Conservation (phyloP, 2,888 invertebrate species). For the Leptopterna dolabrata region DNA sequence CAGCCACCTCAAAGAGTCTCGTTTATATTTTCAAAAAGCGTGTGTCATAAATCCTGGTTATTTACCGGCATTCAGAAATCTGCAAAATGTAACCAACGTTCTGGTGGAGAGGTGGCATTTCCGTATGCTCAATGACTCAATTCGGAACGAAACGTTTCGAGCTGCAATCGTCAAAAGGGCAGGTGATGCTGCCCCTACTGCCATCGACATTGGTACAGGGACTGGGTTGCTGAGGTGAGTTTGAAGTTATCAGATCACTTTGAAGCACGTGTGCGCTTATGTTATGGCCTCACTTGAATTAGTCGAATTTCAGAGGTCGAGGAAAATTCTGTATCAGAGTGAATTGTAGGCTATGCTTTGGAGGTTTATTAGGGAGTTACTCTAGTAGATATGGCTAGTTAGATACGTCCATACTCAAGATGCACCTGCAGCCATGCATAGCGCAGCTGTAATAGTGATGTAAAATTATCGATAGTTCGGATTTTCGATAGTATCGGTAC, state of each 20-base stretch:
- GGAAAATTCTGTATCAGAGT: too few relatives aligned
- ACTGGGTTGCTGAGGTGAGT: slow-evolving; percentile 76
- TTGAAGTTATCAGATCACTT: too few relatives aligned
- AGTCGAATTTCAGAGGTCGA: too few relatives aligned
- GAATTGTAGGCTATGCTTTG: too few relatives aligned
- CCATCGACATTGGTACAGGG: slow-evolving; percentile 83
- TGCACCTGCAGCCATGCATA: too few relatives aligned
- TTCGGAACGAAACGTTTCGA: slow-evolving; percentile 76
- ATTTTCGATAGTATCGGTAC: too few relatives aligned
- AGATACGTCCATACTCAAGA: too few relatives aligned
- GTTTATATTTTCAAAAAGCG: slow-evolving; percentile 70
- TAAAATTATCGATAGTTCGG: too few relatives aligned
- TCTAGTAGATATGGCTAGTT: too few relatives aligned
- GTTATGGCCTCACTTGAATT: not conserved
- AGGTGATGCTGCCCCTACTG: slow-evolving; percentile 67
- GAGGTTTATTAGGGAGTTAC: too few relatives aligned
- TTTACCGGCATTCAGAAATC: slow-evolving; percentile 74
- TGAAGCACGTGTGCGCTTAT: too few relatives aligned
- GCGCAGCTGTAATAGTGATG: too few relatives aligned
- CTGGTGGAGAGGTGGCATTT: slow-evolving; percentile 85
- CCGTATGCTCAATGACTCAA: slow-evolving; percentile 82
- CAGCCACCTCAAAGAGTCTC: slow-evolving; percentile 71
- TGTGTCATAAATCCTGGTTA: slow-evolving; percentile 69
- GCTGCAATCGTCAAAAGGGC: slow-evolving; percentile 73
- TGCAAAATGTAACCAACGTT: slow-evolving; percentile 76